Evolutionary conservation across 35 echinoderm and acorn worm genomes (phyloP), one percentile per base, ranked within the genome.

Genomic region (Apostichopus japonicus): DNA sequence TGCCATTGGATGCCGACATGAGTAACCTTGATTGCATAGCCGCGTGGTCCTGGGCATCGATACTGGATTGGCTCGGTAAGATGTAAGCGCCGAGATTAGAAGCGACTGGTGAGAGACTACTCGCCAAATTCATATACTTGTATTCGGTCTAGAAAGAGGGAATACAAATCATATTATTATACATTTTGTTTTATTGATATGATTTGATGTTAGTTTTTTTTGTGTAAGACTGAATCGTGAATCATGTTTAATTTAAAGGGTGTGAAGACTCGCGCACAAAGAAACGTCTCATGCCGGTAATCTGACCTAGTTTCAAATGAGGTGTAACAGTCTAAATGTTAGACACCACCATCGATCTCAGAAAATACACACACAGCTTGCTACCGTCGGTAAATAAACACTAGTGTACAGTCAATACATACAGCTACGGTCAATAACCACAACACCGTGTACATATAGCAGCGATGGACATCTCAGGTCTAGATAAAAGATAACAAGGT

Each of bases 11-110:
- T 17, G 62, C 24, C 16, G 59, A 52, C 86, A 89, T 72, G 5
- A 89, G 86, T 19, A 89, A 63, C 5, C 86, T 57, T 9, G 86
- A 44, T 54, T 89, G 86, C 86, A 89, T 89, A 75, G 67, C 15
- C 33, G 33, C 57, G 59, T 89, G 86, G 27, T 89, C 61, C 24
- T 63, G 33, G 14, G 21, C 44, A 51, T 89, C 86, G 8, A 89
- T 59, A 5, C 57, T 57, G 61, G 56, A 53, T 8, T 72, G 63
- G 56, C 44, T 89, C 33, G 81, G 9, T 23, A 89, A 17, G 5
- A 89, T 72, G 33, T 89, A 89, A 2, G 86, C 61, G 62, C 86
- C 33, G 24, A 89, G 61, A 53, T 72, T 89, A 33, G 86, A 51
- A 7, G 86, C 0, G 11, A 75, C 16, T 25, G 86, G 67, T n/a